Evolutionary conservation across 1,140 invertebrate species (phyloP).

Genomic region (Diorhabda carinulata): DNA sequence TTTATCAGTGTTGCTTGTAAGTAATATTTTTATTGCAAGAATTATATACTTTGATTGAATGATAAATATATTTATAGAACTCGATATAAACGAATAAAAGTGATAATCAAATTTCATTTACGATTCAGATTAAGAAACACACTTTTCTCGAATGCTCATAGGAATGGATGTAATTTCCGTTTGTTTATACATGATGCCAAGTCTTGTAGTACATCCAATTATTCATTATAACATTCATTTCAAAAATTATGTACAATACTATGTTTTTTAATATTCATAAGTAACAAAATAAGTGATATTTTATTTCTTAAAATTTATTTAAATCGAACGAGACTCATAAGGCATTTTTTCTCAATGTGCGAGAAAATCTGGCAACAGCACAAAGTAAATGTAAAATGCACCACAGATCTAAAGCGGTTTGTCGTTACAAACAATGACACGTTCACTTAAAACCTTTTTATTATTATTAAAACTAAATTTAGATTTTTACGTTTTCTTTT

Average conservation of each 20-base stretch:
- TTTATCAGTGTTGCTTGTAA: neutral
- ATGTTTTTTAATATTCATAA: neutral
- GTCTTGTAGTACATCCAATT: neutral
- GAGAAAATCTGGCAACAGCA: too few relatives aligned
- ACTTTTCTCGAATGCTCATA: neutral
- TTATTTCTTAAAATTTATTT: neutral
- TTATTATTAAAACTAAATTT: neutral
- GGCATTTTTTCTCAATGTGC: too few relatives aligned
- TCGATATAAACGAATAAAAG: neutral
- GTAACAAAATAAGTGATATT: neutral
- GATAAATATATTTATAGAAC: neutral
- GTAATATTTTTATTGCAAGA: neutral
- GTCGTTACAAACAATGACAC: too few relatives aligned
- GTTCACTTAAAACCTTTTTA: too few relatives aligned
- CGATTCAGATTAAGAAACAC: neutral
- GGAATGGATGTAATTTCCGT: neutral
- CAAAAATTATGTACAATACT: neutral
- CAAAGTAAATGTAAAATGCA: too few relatives aligned
- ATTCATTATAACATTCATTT: neutral
- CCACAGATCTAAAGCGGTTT: too few relatives aligned
- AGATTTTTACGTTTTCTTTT: constrained; percentile 39
- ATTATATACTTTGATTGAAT: too few relatives aligned
- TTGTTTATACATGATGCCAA: neutral
- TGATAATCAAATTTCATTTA: too few relatives aligned
- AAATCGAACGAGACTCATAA: too few relatives aligned